Evolutionary conservation across 2,113 vertebrate species (phyloP), one percentile per base, ranked within the genome.

Genomic region (Origma solitaria): DNA sequence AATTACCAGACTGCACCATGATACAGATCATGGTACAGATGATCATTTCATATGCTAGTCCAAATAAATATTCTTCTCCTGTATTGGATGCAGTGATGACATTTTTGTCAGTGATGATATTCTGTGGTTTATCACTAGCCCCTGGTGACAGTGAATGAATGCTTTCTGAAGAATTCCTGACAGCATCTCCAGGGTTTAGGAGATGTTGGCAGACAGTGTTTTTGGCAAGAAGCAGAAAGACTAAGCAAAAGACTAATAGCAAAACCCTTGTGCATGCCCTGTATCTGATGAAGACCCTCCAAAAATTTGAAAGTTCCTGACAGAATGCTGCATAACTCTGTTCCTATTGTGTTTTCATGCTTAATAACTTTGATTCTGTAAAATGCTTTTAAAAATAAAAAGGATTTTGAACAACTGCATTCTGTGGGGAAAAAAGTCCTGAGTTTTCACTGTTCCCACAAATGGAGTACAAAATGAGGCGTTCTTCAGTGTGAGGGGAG

Each of bases 41-140:
- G 42, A 61, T 80, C 8, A 22, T 75, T 77, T 75, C 11, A 15
- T 0, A 0, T 25, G 5, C 6, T 45, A 45, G 10, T 71, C 23
- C 37, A 66, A 61, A 64, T 13, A 88, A 92, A 42, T 44, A 33
- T 30, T 68, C 16, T 78, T 73, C 22, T 76, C 25, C 23, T n/a
- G 3, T 37, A 30, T 6, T 64, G 21, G 11, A 27, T 44, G 9
- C 20, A 92, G 30, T 54, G 15, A 25, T 49, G 15, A n/a, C 8
- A 20, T 23, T 71, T 27, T n/a, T 62, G 27, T 42, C 18, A 30
- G 28, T n/a, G 22, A 14, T 2, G 1, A 62, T 47, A 2, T 14
- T 64, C 45, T 2, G 3, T 1, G 2, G 31, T 91, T 53, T 65
- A 33, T 50, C 50, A 35, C 24, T 78, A 33, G 11, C 4, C 5